These are phyloP conservation scores for Lochmaea crataegi DNA, from an alignment of 2,888 invertebrate species.

Conservation along the genomic window DNA sequence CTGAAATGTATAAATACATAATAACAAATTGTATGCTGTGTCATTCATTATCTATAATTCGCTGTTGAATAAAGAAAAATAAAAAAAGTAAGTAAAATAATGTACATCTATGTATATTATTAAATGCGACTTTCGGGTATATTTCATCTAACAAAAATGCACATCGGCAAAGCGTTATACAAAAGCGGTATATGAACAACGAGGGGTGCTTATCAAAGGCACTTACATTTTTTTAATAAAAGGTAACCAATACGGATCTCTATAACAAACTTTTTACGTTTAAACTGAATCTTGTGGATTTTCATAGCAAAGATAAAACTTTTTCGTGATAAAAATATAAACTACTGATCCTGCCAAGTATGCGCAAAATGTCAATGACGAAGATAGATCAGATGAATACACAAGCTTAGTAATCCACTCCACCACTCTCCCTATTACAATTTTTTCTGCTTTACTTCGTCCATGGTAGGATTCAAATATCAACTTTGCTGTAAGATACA, in stretches of 20 bases:
- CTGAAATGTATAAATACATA: conserved; percentile 54
- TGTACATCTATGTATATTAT: conserved; percentile 52
- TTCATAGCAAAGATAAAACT: too few species aligned
- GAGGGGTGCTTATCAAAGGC: conserved; percentile 46
- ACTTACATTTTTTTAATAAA: conserved; percentile 36
- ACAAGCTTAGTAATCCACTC: too few species aligned
- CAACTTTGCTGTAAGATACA: not conserved
- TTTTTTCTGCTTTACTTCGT: too few species aligned
- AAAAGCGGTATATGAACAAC: conserved; percentile 52
- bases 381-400: too few species aligned
- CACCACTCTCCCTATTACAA: too few species aligned
- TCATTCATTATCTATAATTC: conserved; percentile 59
- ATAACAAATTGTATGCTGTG: conserved; percentile 58
- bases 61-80: conserved; percentile 53
- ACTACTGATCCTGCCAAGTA: too few species aligned
- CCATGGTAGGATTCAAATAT: not conserved
- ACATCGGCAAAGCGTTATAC: conserved; percentile 57
- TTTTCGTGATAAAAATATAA: too few species aligned
- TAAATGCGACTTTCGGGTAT: conserved; percentile 52
- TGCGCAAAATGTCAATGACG: too few species aligned
- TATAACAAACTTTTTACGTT: not conserved
- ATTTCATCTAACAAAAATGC: conserved; percentile 52
- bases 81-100: conserved; percentile 48
- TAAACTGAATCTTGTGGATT: not conserved
- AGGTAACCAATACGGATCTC: conserved; percentile 5